Base-by-base conservation (phyloP, 1,140 invertebrate genomes). In the Trichogramma pretiosum region DNA sequence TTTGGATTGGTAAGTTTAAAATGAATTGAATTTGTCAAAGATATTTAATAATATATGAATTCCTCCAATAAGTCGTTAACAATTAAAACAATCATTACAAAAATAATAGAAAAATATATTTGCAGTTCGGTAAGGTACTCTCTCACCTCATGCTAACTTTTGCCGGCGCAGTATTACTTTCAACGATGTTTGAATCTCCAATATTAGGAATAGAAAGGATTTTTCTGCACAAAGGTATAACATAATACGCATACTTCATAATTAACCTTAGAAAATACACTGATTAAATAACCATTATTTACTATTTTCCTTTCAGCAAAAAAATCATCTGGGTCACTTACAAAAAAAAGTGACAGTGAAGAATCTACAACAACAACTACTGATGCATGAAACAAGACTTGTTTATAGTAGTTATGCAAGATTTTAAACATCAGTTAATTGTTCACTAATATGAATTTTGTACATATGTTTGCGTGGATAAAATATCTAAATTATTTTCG, bases 121-220 rank as follows among this genome's bases (percentile, higher is more conserved):
- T 64, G 46, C 62, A 81, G 79, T 56, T 70, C 16, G 69, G 71
- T 35, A 70, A 72, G 53, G 63, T 74, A 13, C 57, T 79, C 24
- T 73, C 77, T 1, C 78, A 83, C 56, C 59, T 77, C 19, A 49
- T 74, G 18, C 53, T 82, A 19, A 80, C 81, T 2, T 82, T 82
- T 58, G 48, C 68, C n/a, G 65, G 76, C 35, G 81, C 82, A 10
- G 59, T 83, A 18, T 48, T 83, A 16, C 60, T 84, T 10, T 82
- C 81, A 41, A 63, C 80, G 17, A 69, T 78, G 34, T 84, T 83
- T 49, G 82, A 85, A 64, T 81, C 82, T 4, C 82, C 82, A 4
- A 77, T 85, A 50, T 75, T 84, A 46, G 75, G 77, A 13, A 71
- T 85, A 16, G 81, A 84, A 63, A 81, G 78, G 53, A 76, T 83